Conservation (phyloP, 2,888 invertebrate genomes). For the Galeopsomyia nigrocyanea region DNA sequence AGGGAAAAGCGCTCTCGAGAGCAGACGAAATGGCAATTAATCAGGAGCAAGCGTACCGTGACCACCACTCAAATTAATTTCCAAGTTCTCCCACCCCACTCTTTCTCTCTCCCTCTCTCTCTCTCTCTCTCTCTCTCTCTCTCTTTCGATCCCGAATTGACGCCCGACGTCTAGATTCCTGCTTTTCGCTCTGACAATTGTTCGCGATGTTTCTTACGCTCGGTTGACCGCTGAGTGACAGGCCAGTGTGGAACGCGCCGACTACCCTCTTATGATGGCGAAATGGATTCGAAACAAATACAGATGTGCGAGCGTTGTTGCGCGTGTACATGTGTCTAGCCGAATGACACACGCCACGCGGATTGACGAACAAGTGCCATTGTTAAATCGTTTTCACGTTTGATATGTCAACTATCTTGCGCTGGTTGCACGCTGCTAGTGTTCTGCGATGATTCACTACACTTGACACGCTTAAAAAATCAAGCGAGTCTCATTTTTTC, state of each 20-base stretch:
- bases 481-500: conserved; percentile 3
- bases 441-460: conserved; percentile 13
- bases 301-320: not conserved
- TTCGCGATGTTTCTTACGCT: conserved; percentile 35
- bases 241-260: not conserved
- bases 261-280: not conserved
- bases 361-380: conserved; percentile 63
- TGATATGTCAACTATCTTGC: conserved; percentile 33
- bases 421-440: not conserved
- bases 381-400: conserved; percentile 56
- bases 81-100: conserved; percentile 54
- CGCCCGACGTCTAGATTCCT: conserved; percentile 10
- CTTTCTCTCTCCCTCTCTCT: not conserved
- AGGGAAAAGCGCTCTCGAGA: no score
- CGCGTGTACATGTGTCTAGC: not conserved
- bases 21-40: conserved; percentile 36
- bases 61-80: conserved; percentile 67
- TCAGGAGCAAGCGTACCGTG: conserved; percentile 28
- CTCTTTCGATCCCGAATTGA: conserved; percentile 16
- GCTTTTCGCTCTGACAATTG: conserved; percentile 17
- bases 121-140: not conserved
- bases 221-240: conserved; percentile 37
- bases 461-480: conserved; percentile 19
- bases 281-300: conserved; percentile 27
- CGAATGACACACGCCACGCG: conserved; percentile 26